Conservation (phyloP, 2,113 vertebrate species). For the Neolamprologus devosi region DNA sequence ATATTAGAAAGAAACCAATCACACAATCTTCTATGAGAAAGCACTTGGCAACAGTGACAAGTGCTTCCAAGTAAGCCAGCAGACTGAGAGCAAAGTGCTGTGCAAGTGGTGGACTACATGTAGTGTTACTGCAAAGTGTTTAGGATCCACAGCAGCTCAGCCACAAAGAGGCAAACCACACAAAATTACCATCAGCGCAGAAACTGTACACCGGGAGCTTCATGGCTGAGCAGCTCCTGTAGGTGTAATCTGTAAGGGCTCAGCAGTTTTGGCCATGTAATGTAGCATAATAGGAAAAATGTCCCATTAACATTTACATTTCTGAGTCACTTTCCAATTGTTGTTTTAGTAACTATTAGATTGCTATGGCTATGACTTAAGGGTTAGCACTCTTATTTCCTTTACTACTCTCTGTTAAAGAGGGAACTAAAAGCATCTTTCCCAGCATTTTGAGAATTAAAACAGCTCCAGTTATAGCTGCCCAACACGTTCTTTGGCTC, state of each 20-base stretch:
- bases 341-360: background rate
- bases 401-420: background rate
- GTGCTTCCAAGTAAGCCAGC: background rate
- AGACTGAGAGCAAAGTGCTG: background rate
- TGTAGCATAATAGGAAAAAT: background rate
- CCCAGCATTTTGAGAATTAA: background rate
- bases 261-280: background rate
- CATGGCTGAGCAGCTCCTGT: background rate
- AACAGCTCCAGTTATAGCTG: background rate
- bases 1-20: background rate
- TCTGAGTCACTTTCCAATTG: background rate
- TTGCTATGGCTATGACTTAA: background rate
- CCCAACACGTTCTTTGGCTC: background rate
- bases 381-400: background rate
- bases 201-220: background rate
- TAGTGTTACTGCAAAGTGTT: background rate
- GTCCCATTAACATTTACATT: background rate
- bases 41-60: background rate
- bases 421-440: background rate
- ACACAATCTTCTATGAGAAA: background rate
- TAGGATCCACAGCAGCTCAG: background rate
- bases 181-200: background rate
- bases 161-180: background rate
- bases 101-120: background rate
- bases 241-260: background rate